Base-by-base conservation (phyloP, 2,797 vertebrate species). In the Gymnoscopelus microlampas region DNA sequence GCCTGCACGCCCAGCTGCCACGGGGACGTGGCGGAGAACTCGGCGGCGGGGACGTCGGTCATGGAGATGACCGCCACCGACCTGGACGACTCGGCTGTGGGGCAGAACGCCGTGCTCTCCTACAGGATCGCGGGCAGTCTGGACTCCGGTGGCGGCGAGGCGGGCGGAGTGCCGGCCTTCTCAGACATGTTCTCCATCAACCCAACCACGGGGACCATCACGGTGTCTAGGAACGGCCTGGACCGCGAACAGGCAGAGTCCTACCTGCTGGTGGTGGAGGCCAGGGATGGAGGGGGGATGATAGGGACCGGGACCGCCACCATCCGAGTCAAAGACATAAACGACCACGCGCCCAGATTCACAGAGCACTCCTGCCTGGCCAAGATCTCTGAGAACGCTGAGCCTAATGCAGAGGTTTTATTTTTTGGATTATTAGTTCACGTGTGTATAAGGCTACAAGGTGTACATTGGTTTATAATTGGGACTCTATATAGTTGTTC, bases 41-140 rank as follows among this genome's bases (percentile, higher is more conserved):
- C 96, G 0, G 89, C 87, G 0, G 84, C 77, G 1, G 94, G 94
- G 63, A 95, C 95, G 0, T 93, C 94, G 0, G 92, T 96, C 53
- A 96, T 98, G 95, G 96, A 96, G 66, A 96, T 97, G 96, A 89
- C 88, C 0, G 96, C 96, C 24, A 93, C 93, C 0, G 96, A 98
- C 84, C 78, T 90, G 66, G 96, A 97, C 5, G 96, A 98, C 82
- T 90, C 94, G 0, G 94, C 91, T 0, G 94, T 96, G 9, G 95
- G 95, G 2, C 92, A 95, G 69, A 97, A 98, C 23, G 95, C 96
- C 0, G 89, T 96, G 64, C 88, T 97, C 64, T 94, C 93, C 0
- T 98, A 97, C 83, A 92, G 91, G 62, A 94, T 98, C 74, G 87
- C 94, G 24, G 89, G 93, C 3, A 95, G 93, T 6, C 82, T 92